phyloP scores from a whole-genome alignment of 1,140 invertebrate species.

The Nomia melanderi region DNA sequence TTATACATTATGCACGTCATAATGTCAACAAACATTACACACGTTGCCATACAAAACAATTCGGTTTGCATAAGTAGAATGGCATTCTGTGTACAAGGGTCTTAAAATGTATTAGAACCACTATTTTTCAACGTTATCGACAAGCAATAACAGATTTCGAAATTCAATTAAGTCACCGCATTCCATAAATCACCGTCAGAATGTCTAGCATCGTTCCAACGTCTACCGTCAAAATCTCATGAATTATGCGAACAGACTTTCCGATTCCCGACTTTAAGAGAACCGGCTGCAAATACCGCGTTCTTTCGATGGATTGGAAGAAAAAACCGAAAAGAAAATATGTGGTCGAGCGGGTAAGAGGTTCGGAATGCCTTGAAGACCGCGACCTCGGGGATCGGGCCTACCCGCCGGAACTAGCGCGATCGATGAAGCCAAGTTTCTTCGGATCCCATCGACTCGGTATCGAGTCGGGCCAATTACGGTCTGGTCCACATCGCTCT shows the following conservation, averaged over 20 bases:
- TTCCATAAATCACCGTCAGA: neutral
- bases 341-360: neutral
- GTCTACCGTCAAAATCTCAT: slow-evolving; percentile 53
- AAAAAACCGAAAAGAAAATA: neutral
- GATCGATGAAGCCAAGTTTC: slow-evolving; percentile 56
- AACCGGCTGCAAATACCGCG: neutral
- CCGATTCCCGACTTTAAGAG: slow-evolving; percentile 23
- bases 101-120: no score
- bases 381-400: slow-evolving; percentile 25
- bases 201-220: neutral
- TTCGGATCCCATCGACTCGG: slow-evolving; percentile 40
- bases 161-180: neutral
- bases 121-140: no score
- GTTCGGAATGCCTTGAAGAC: slow-evolving; percentile 15
- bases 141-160: no score
- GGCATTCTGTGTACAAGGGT: no score
- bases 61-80: no score
- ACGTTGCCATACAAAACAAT: no score
- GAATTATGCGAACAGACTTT: slow-evolving; percentile 52
- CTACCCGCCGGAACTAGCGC: neutral
- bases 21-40: no score
- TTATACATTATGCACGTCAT: no score
- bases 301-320: neutral
- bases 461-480: slow-evolving; percentile 65
- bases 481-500: slow-evolving; percentile 37